A percentile compares a stretch with the other conserved stretches of the same genome.
phyloP scores from a whole-genome alignment of 2,888 invertebrate genomes.

The Agonum fuliginosum region DNA sequence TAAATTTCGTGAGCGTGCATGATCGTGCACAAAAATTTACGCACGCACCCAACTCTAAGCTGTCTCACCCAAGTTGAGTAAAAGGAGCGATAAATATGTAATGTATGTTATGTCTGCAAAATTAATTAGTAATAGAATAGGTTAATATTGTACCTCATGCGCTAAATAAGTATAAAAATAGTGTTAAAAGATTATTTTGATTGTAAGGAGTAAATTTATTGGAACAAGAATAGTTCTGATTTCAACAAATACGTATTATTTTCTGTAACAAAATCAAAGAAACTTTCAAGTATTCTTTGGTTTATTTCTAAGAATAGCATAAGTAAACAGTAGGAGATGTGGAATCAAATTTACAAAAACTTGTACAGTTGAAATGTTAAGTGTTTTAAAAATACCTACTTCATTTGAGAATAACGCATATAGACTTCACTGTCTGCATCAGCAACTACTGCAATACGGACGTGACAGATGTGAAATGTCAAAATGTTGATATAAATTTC shows the following conservation, averaged over 20 bases:
- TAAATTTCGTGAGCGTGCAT: no score
- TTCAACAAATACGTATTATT: conserved; percentile 19
- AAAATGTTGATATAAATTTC: conserved; percentile 12
- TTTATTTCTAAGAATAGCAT: conserved; percentile 19
- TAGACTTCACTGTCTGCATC: conserved; percentile 4
- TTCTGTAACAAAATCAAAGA: conserved; percentile 21
- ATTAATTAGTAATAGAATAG: no score
- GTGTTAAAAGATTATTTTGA: conserved; percentile 5
- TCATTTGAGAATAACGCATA: conserved; percentile 9
- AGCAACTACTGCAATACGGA: neutral
- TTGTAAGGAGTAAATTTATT: neutral
- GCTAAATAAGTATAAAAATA: neutral
- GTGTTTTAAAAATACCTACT: conserved; percentile 22
- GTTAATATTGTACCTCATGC: no score
- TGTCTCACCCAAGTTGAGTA: no score
- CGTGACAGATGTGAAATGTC: conserved; percentile 3
- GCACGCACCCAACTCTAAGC: no score
- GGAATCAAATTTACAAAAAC: conserved; percentile 23
- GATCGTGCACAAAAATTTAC: no score
- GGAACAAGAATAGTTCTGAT: neutral
- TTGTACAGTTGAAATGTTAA: conserved; percentile 5
- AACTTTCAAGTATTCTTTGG: conserved; percentile 11
- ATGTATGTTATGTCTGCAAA: no score
- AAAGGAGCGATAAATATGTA: no score
- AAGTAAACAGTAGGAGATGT: conserved; percentile 26